Conservation (phyloP, 2,113 vertebrate genomes). For the Rana temporaria region DNA sequence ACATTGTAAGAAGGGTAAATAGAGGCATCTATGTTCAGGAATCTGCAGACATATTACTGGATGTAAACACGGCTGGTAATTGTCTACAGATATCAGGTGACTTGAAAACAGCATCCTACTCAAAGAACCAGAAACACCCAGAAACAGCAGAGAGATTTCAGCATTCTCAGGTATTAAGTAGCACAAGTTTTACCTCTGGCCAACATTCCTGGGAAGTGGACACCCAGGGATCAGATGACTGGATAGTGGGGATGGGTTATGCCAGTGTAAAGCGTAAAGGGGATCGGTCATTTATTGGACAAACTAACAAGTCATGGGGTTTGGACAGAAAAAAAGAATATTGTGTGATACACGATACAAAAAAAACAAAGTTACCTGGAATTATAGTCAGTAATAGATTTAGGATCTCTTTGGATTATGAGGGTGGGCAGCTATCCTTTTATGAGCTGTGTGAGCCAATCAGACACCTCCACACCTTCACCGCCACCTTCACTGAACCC, state of each 20-base stretch:
- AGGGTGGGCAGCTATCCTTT: neutral
- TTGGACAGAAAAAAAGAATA: neutral
- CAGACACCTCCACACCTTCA: too few species aligned
- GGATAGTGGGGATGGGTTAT: neutral
- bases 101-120: neutral
- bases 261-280: neutral
- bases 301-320: slow-evolving; percentile 7
- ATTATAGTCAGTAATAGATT: neutral
- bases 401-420: slow-evolving; percentile 2
- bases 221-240: neutral
- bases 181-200: neutral
- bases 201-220: slow-evolving; percentile 1
- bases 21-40: too few species aligned
- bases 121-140: neutral
- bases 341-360: neutral
- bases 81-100: neutral
- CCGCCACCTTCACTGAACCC: too few species aligned
- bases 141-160: too few species aligned
- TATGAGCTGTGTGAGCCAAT: neutral
- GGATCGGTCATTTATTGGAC: neutral
- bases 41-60: neutral
- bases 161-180: neutral
- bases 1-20: too few species aligned
- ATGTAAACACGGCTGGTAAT: neutral
- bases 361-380: neutral